phyloP scores from a whole-genome alignment of 53 echinoderm and acorn worm genomes.

The Holothuria leucospilota region DNA sequence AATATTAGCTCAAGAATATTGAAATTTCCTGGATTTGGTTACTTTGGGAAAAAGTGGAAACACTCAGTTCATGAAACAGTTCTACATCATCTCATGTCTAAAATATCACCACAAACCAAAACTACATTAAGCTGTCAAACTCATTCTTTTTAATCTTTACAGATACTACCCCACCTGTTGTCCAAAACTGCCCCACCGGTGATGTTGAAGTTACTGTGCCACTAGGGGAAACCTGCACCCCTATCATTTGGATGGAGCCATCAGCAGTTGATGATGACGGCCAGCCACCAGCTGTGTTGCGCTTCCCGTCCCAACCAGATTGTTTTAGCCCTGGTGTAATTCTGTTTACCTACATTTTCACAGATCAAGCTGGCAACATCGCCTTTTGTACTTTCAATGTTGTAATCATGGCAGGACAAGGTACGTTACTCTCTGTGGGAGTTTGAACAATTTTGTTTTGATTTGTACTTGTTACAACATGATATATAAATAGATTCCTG shows the following conservation, averaged over 20 bases:
- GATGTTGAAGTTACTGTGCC: constrained; percentile 25
- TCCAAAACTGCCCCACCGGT: constrained; percentile 43
- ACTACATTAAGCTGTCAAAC: no score
- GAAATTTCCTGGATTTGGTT: no score
- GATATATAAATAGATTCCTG: no score
- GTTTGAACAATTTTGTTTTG: background rate
- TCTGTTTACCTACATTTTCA: constrained; percentile 67
- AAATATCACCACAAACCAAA: no score
- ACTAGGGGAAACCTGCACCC: constrained; percentile 5
- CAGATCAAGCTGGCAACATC: constrained; percentile 52
- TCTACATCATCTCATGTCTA: no score
- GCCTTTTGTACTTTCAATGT: constrained; percentile 67
- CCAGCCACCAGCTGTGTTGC: background rate
- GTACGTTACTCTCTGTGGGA: background rate
- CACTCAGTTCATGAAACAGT: no score
- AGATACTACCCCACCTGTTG: constrained; percentile 32
- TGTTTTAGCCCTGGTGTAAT: constrained; percentile 61
- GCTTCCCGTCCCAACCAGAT: constrained; percentile 6
- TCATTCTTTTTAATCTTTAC: background rate
- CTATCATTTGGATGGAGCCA: constrained; percentile 66
- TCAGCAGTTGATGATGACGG: constrained; percentile 71
- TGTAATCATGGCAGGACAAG: constrained; percentile 40
- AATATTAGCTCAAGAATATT: no score
- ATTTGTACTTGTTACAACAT: background rate
- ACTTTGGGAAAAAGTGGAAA: no score